Base-by-base conservation (phyloP, 1,140 invertebrate genomes). In the Drosophila tropicalis region DNA sequence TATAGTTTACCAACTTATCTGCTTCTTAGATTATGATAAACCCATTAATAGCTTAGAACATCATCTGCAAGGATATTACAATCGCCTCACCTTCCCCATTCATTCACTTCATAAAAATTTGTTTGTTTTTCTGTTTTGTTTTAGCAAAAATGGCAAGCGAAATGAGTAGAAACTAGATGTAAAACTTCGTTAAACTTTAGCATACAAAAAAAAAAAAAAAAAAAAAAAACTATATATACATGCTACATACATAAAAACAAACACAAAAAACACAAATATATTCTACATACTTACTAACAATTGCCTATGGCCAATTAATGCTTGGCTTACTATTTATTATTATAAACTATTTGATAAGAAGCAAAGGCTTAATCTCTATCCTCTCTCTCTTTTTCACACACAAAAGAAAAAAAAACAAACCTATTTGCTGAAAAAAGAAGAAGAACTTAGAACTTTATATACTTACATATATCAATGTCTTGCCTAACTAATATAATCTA, bases 141-240 rank as follows among this genome's bases (percentile, higher is more conserved):
- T 81, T 51, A 85, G 82, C 81, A 22, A 67, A 70, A 79, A 87
- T 76, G 79, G 67, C 75, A 79, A 82, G 75, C 75, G 76, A 84
- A 79, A 86, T 82, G 75, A 87, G 69, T 83, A 86, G 79, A 58
- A 58, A 84, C 79, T 86, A 83, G 79, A 54, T 64, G 83, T 86
- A 86, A 80, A 72, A 71, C 63, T 60, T 36, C 34, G 15, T 47
- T 47, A 47, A 47, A 47, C 44, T 9, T 47, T 47, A 54, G 47
- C 66, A 62, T 25, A 22, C 22, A 22, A 22, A 1, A 22, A 22
- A 25, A 25, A 25, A 25, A 25, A 25, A 25, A 25, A 3, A n/a
- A 12, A 72, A 67, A 55, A 64, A 34, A 34, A 39, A 72, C 40
- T 36, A 22, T 51, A 76, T 61, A 70, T 62, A 76, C 67, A 41